Evolutionary conservation across 2,888 invertebrate species (phyloP).

Genomic region (Ichneumon xanthorius): DNA sequence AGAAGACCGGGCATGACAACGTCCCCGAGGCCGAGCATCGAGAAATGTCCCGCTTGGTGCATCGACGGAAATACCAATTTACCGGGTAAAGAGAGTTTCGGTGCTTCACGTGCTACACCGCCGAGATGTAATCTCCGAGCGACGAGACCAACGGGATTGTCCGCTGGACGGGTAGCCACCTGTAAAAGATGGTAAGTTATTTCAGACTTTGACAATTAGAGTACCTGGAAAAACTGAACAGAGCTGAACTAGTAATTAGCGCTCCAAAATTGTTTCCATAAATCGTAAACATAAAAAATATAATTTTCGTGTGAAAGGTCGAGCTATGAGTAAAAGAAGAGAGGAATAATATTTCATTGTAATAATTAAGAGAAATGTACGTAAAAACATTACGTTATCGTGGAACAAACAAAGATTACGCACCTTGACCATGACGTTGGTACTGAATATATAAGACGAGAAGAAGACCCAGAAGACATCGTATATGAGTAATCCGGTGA

Average conservation of each 20-base stretch:
- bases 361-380: conserved; percentile 86
- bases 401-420: conserved; percentile 80
- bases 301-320: neutral
- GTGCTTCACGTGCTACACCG: conserved; percentile 95
- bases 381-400: neutral
- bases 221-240: neutral
- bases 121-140: conserved; percentile 97
- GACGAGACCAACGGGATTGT: conserved; percentile 97
- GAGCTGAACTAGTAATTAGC: neutral
- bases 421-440: conserved; percentile 99
- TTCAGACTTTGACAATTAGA: conserved; percentile 76
- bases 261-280: neutral
- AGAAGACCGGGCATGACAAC: conserved; percentile 98
- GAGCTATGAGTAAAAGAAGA: neutral
- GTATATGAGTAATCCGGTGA: conserved; percentile 97
- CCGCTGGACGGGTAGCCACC: conserved; percentile 94
- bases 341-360: neutral
- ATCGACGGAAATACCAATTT: conserved; percentile 99
- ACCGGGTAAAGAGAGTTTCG: conserved; percentile 97
- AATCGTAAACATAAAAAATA: neutral
- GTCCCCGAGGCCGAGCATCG: conserved; percentile 95
- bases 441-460: conserved; percentile 98
- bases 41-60: conserved; percentile 98
- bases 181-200: conserved; percentile 74
- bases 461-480: conserved; percentile 99